Evolutionary conservation across 2,797 vertebrate genomes (phyloP), one percentile per base, ranked within the genome.

Genomic region (Syncerus caffer): DNA sequence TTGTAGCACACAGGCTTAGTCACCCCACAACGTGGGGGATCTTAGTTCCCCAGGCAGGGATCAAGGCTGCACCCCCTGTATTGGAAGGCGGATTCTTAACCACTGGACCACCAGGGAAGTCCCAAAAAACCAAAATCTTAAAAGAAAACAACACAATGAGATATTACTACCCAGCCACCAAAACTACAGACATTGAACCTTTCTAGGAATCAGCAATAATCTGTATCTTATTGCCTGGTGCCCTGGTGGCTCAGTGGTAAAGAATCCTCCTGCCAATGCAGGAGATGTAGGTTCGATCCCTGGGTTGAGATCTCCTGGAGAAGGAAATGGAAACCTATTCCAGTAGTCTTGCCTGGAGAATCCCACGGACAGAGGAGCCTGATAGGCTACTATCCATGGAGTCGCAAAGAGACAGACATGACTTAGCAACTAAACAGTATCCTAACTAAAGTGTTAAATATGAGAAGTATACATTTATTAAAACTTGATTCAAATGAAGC

Each of bases 21-120:
- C 2, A 0, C 21, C 34, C 21, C 0, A 6, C 38, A 74, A 14
- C 1, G 0, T 74, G 71, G 38, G 12, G 38, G 21, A 74, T 4
- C 38, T 42, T 74, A 74, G 71, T 74, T 42, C 12, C 38, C 38
- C 71, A 74, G 25, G 3, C 21, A 74, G 38, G 6, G 23, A 42
- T 74, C 71, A 74, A 42, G 38, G 34, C 38, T 0, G 1, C 12
- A 74, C 12, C 34, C 34, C 21, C 12, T 42, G 38, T 42, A 74
- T 1, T 42, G 71, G 38, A 74, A 74, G 21, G 38, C 1, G 4
- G 21, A 25, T 74, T 42, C 38, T 74, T 74, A 42, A 42, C 71
- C 12, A 42, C 71, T 42, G 38, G 38, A 42, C 3, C 38, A 74
- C 71, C 21, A 42, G 71, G n/a, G 38, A 74, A 42, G 21, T 42